Evolutionary conservation across 92 coral and sea anemone genomes (phyloP).

Genomic region (Anthopleura xanthogrammica): DNA sequence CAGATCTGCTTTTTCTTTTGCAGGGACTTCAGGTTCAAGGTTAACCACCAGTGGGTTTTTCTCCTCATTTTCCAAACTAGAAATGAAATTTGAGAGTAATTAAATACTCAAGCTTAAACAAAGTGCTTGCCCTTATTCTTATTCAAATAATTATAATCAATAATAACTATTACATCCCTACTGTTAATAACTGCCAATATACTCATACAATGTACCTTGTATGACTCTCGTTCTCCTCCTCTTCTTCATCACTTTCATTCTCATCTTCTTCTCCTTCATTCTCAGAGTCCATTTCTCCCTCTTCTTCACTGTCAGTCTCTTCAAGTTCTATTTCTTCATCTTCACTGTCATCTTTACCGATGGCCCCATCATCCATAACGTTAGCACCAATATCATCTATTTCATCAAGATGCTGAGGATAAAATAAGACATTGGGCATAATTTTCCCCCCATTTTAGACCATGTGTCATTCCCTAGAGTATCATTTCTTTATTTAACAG

Average conservation of each 20-base stretch:
- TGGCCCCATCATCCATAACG: slow-evolving; percentile 44
- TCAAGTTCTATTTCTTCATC: slow-evolving; percentile 39
- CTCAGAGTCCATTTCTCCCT: slow-evolving; percentile 18
- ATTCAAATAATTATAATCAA: too few species aligned
- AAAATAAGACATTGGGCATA: not conserved
- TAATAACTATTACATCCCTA: too few species aligned
- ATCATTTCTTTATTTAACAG: too few species aligned
- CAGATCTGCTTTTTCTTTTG: slow-evolving; percentile 62
- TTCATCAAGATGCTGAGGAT: slow-evolving; percentile 74
- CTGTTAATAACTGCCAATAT: too few species aligned
- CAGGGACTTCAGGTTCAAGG: slow-evolving; percentile 65
- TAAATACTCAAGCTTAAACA: too few species aligned
- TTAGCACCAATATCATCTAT: slow-evolving; percentile 72
- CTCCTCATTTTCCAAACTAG: slow-evolving; percentile 18
- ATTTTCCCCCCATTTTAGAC: too few species aligned
- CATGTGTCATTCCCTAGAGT: too few species aligned
- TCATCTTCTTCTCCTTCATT: slow-evolving; percentile 35
- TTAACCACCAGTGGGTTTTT: slow-evolving; percentile 87
- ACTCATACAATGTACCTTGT: not conserved
- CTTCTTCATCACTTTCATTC: slow-evolving; percentile 24
- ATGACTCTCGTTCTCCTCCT: not conserved
- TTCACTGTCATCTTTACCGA: slow-evolving; percentile 47
- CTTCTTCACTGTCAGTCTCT: slow-evolving; percentile 32
- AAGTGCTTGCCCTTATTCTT: too few species aligned
- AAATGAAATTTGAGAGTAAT: too few species aligned